A percentile compares a stretch with the other conserved stretches of the same genome.
Evolutionary conservation across 1,140 invertebrate species (phyloP).

Genomic region (Cheumatopsyche charites): DNA sequence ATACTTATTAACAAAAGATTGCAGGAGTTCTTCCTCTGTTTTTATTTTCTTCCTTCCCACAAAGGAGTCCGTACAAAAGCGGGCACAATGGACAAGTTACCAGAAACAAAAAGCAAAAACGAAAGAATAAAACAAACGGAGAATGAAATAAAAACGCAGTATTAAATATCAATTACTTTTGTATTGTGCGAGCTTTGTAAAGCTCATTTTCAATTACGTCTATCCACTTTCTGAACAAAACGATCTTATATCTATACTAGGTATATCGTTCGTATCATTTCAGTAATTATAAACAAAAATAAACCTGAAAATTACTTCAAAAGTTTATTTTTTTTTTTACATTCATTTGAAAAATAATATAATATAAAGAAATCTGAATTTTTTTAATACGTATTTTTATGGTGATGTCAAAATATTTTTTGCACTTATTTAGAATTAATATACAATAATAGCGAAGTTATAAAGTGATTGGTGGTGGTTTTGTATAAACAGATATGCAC

Average conservation of each 20-base stretch:
- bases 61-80: slow-evolving; percentile 42
- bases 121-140: slow-evolving; percentile 41
- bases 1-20: slow-evolving; percentile 31
- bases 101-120: slow-evolving; percentile 46
- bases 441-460: too few relatives aligned
- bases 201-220: background rate
- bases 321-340: too few relatives aligned
- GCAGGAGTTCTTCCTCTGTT: background rate
- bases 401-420: too few relatives aligned
- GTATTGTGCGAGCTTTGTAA: background rate
- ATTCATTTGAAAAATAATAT: too few relatives aligned
- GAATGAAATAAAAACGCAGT: slow-evolving; percentile 38
- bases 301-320: too few relatives aligned
- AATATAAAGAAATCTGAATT: too few relatives aligned
- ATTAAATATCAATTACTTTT: slow-evolving; percentile 47
- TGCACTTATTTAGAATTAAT: too few relatives aligned
- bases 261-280: background rate
- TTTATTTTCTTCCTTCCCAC: slow-evolving; percentile 33
- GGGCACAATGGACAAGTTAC: slow-evolving; percentile 45
- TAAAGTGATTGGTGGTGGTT: too few relatives aligned
- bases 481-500: too few relatives aligned
- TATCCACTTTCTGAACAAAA: too few relatives aligned
- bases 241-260: background rate
- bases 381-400: too few relatives aligned
- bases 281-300: too few relatives aligned